Evolutionary conservation across 35 echinoderm and acorn worm genomes (phyloP).

Genomic region (Diadema setosum): DNA sequence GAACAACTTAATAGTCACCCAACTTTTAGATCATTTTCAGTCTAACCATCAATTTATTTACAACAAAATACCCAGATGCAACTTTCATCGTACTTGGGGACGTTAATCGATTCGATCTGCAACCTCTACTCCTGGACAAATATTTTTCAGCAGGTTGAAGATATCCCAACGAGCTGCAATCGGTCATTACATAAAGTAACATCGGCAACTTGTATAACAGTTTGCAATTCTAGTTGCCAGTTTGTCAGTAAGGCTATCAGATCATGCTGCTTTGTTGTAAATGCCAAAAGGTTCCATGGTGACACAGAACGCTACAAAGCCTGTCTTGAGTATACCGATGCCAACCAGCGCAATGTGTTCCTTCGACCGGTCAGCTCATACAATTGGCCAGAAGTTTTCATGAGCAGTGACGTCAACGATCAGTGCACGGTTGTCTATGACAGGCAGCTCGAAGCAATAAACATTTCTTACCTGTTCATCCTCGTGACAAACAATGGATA

Average conservation of each 20-base stretch:
- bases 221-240: neutral
- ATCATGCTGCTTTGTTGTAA: constrained; percentile 24
- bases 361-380: neutral
- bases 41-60: neutral
- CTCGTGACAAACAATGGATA: constrained; percentile 40
- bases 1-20: neutral
- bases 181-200: too few species aligned
- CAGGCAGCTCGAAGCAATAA: neutral
- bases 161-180: constrained; percentile 34
- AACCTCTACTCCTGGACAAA: neutral
- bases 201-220: neutral
- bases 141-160: constrained; percentile 20
- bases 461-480: neutral
- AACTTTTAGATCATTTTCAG: constrained; percentile 10
- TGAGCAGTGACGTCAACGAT: neutral
- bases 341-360: neutral
- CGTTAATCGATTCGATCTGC: constrained; percentile 19
- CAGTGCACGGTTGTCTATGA: neutral
- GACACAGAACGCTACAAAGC: neutral
- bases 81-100: constrained; percentile 14
- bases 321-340: neutral
- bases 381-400: constrained; percentile 23
- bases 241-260: neutral
- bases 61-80: constrained; percentile 8
- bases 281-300: neutral